Evolutionary conservation across 1,140 invertebrate species (phyloP), one percentile per base, ranked within the genome.

Genomic region (Diuraphis noxia): DNA sequence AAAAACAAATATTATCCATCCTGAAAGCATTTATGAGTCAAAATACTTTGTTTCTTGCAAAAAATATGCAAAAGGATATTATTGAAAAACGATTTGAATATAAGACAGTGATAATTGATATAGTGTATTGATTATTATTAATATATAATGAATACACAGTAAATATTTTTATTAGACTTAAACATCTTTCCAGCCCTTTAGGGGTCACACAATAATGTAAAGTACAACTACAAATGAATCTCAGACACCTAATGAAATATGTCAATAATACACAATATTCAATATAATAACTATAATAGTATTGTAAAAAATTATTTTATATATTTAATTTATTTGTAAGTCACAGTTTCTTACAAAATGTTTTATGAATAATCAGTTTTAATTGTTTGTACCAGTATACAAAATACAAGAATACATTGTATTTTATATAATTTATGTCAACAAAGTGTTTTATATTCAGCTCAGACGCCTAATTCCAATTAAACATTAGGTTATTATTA

Each of bases 191-290:
- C 63, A 79, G 40, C n/a, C 63, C 88, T 4, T 9, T 6, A 13
- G 72, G 63, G 88, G 79, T 90, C 72, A 90, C 88, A 90, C 56
- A 34, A 79, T 30, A 90, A 46, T 90, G 19, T 46, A 34, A 90
- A 90, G 79, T 90, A 79, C 88, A 90, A 90, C 72, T 90, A 90
- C 72, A 90, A 90, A 90, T 90, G 72, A 79, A 79, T 91, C 34
- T 77, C 77, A 90, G 88, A 81, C 63, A 82, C 89, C 89, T 91
- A 91, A 91, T 52, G 77, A 91, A 82, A 79, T 43, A 79, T 25
- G 25, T 82, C 43, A 91, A 91, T 91, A 91, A 91, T 91, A 91
- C 89, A 91, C 63, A 91, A 77, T 86, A 90, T 91, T 81, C 82
- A 77, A 81, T 82, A 90, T 79, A 52, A 30, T 91, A 79, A 91